These are phyloP conservation scores for Drosophila nigromelanica DNA, from an alignment of 1,140 invertebrate genomes.

Conservation along the genomic window DNA sequence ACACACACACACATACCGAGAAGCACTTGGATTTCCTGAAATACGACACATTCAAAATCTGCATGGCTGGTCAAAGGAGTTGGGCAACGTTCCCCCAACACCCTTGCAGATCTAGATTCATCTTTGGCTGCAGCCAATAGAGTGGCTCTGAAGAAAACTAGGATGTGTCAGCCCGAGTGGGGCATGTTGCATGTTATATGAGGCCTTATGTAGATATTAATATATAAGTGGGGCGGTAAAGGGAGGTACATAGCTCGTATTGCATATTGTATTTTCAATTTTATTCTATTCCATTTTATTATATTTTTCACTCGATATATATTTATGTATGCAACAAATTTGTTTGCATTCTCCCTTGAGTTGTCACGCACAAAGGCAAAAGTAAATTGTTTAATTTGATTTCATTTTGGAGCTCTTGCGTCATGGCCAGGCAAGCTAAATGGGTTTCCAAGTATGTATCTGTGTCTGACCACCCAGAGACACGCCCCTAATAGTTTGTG, in stretches of 20 bases:
- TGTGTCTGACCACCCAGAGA: constrained; percentile 5
- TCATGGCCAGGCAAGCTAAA: constrained; percentile 46
- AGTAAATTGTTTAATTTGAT: constrained; percentile 83
- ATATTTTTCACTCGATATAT: constrained; percentile 72
- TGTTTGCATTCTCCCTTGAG: constrained; percentile 80
- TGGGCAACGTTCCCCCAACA: constrained; percentile 1
- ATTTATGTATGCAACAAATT: constrained; percentile 76
- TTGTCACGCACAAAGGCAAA: constrained; percentile 80
- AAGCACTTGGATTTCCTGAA: constrained; percentile 46
- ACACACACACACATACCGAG: constrained; percentile 10
- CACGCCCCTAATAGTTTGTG: constrained; percentile 27
- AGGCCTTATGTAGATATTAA: constrained; percentile 41
- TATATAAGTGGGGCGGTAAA: constrained; percentile 3
- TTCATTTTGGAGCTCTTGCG: constrained; percentile 67
- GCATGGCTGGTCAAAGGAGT: constrained; percentile 75
- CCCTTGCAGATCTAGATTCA: constrained; percentile 4
- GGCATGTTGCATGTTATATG: constrained; percentile 54
- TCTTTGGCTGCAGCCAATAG: constrained; percentile 63
- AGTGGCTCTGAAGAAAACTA: constrained; percentile 48
- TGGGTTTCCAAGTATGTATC: constrained; percentile 20
- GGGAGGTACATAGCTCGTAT: neutral
- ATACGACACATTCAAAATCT: constrained; percentile 71
- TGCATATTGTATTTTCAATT: constrained; percentile 64
- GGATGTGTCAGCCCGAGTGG: constrained; percentile 30
- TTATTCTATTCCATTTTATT: constrained; percentile 75